phyloP scores from a whole-genome alignment of 2,113 vertebrate genomes.

The Kryptolebias marmoratus region DNA sequence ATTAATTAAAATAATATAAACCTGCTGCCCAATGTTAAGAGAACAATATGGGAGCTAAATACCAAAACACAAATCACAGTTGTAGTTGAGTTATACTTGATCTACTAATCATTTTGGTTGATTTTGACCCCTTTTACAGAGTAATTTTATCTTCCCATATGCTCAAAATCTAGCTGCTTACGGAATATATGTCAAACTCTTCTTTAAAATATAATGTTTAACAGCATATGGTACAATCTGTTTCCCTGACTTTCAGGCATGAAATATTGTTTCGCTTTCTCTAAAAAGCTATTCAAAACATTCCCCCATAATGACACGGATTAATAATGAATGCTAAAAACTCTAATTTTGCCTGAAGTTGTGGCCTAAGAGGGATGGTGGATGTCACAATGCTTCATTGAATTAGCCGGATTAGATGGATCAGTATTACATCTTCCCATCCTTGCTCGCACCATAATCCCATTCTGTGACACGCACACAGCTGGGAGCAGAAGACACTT shows the following conservation, averaged over 20 bases:
- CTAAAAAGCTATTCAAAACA: slow-evolving; percentile 38
- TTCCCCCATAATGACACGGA: slow-evolving; percentile 40
- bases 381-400: slow-evolving; percentile 69
- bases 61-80: too few relatives aligned
- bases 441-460: slow-evolving; percentile 50
- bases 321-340: slow-evolving; percentile 77
- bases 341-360: slow-evolving; percentile 66
- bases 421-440: slow-evolving; percentile 57
- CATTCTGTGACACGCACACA: slow-evolving; percentile 60
- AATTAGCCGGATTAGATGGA: slow-evolving; percentile 55
- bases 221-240: slow-evolving; percentile 33
- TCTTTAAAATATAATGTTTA: slow-evolving; percentile 35
- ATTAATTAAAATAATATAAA: too few relatives aligned
- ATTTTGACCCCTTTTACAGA: too few relatives aligned
- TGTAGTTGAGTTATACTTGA: too few relatives aligned
- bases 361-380: slow-evolving; percentile 40
- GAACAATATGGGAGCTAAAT: too few relatives aligned
- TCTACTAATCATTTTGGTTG: too few relatives aligned
- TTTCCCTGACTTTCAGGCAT: slow-evolving; percentile 31
- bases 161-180: not conserved
- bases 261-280: slow-evolving; percentile 30
- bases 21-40: too few relatives aligned
- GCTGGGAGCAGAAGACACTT: slow-evolving; percentile 68
- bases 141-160: too few relatives aligned
- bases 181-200: not conserved